These are phyloP conservation scores for Callaeas wilsoni DNA, from an alignment of 2,113 vertebrate genomes.

Conservation along the genomic window DNA sequence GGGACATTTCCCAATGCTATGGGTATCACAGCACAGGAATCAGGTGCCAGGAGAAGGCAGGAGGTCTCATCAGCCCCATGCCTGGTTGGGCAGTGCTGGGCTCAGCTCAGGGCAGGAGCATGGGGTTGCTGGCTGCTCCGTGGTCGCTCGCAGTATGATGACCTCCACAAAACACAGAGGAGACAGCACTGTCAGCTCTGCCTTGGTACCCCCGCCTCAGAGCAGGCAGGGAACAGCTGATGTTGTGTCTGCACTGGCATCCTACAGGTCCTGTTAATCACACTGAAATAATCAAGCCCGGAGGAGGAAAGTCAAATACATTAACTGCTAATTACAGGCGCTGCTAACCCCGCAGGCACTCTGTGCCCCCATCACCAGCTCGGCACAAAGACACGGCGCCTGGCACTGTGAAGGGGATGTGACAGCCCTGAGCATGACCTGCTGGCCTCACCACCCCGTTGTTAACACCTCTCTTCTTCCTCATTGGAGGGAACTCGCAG, in stretches of 20 bases:
- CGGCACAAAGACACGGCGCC: background rate
- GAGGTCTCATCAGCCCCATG: background rate
- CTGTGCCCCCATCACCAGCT: background rate
- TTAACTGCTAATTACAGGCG: background rate
- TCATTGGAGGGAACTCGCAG: fast-evolving
- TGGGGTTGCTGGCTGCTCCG: fast-evolving
- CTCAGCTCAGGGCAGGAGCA: background rate
- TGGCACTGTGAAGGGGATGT: background rate
- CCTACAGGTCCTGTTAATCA: background rate
- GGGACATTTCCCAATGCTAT: background rate
- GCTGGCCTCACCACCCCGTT: background rate
- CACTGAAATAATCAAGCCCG: background rate
- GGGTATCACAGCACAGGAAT: background rate
- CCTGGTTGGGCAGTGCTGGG: background rate
- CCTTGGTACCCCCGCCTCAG: fast-evolving
- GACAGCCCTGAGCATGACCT: background rate
- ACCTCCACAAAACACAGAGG: background rate
- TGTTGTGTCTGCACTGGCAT: background rate
- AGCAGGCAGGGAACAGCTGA: background rate
- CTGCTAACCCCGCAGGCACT: background rate
- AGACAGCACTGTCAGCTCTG: background rate
- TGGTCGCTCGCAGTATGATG: fast-evolving
- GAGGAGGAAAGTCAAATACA: background rate
- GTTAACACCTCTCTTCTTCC: background rate
- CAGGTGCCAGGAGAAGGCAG: background rate